Percentiles rank a stretch among this genome's conserved stretches.
These are phyloP conservation scores for Entomobrya proxima DNA, from an alignment of 2,888 invertebrate genomes.

Conservation along the genomic window DNA sequence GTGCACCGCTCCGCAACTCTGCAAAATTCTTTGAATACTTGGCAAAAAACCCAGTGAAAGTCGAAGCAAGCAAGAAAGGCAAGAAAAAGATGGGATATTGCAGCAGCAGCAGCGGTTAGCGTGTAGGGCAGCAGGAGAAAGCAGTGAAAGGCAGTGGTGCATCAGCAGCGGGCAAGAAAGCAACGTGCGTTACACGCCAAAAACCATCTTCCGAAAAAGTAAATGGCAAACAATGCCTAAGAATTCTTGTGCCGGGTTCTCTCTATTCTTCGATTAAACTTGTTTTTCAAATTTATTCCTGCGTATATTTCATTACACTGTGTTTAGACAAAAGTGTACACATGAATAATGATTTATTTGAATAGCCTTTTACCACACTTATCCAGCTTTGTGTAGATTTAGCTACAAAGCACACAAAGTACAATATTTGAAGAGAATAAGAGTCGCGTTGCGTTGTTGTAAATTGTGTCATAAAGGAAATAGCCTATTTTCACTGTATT, in stretches of 20 bases:
- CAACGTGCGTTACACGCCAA: constrained; percentile 33
- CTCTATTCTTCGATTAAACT: background rate
- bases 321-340: background rate
- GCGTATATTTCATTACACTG: background rate
- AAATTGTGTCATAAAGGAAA: constrained; percentile 1
- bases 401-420: background rate
- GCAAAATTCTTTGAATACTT: constrained; percentile 42
- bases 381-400: background rate
- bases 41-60: background rate
- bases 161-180: constrained; percentile 8
- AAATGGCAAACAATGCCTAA: constrained; percentile 20
- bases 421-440: background rate
- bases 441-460: background rate
- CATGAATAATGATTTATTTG: constrained; percentile 38
- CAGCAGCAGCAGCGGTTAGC: background rate
- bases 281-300: constrained; percentile 3
- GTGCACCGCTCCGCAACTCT: background rate
- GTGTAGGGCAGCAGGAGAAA: background rate
- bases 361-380: background rate
- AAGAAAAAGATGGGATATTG: background rate
- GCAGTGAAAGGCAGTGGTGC: constrained; percentile 16
- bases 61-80: background rate
- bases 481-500: background rate
- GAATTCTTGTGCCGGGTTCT: background rate
- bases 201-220: background rate